phyloP scores from a whole-genome alignment of 2,113 vertebrate species.

The Collichthys lucidus region DNA sequence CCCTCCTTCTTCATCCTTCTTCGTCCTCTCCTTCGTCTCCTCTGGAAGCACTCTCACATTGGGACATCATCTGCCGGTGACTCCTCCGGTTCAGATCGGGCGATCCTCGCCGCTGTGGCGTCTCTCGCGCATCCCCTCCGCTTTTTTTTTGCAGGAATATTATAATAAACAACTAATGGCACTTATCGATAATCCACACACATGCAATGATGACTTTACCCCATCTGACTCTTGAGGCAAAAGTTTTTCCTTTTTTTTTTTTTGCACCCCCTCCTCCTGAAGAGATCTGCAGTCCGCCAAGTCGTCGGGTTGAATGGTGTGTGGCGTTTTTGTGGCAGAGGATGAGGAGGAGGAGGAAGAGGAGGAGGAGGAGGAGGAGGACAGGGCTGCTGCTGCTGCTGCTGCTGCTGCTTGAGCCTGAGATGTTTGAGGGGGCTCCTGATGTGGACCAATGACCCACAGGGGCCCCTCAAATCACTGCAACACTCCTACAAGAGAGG shows the following conservation, averaged over 20 bases:
- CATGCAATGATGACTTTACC: constrained; percentile 19
- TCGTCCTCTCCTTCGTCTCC: constrained; percentile 86
- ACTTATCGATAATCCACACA: constrained; percentile 63
- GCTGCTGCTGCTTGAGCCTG: constrained; percentile 4
- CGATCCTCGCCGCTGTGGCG: constrained; percentile 59
- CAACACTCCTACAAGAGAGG: constrained; percentile 5
- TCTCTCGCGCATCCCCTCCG: constrained; percentile 68
- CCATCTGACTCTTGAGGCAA: constrained; percentile 22
- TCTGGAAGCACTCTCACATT: constrained; percentile 79
- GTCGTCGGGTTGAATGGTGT: constrained; percentile 26
- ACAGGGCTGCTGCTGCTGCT: too few relatives aligned
- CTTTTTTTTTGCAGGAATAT: constrained; percentile 58
- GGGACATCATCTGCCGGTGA: constrained; percentile 83
- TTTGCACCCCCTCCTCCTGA: not conserved
- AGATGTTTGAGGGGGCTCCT: constrained; percentile 23
- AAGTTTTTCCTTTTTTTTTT: constrained; percentile 33
- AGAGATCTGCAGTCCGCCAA: constrained; percentile 37
- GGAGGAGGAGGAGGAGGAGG: too few relatives aligned
- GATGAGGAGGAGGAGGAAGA: constrained; percentile 29
- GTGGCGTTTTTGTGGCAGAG: constrained; percentile 38
- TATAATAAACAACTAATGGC: constrained; percentile 78
- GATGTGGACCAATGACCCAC: constrained; percentile 44
- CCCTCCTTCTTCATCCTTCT: constrained; percentile 89
- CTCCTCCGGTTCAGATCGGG: constrained; percentile 77
- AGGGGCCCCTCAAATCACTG: constrained; percentile 4